Conservation (phyloP, 2,113 vertebrate species). For the Calyptomena viridis region DNA sequence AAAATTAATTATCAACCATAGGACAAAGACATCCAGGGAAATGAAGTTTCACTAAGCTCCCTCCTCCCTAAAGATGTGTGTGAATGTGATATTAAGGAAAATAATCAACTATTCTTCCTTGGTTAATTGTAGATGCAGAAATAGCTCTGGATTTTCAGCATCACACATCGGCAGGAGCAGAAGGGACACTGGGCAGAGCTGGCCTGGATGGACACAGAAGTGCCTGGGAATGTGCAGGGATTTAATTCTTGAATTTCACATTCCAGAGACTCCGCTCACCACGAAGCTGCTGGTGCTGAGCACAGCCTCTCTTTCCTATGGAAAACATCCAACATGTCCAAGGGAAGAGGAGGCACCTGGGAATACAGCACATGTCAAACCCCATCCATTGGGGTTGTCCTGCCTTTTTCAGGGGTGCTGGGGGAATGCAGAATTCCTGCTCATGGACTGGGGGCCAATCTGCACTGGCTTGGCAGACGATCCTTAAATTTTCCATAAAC, state of each 20-base stretch:
- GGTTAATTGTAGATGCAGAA: not conserved
- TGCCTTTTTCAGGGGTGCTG: not conserved
- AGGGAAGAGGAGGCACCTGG: not conserved
- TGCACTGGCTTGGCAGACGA: not conserved
- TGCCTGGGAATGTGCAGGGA: not conserved
- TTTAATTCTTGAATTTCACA: constrained; percentile 9
- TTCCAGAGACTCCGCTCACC: not conserved
- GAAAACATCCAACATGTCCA: not conserved
- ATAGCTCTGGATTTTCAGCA: not conserved
- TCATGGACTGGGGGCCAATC: not conserved
- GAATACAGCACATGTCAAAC: not conserved
- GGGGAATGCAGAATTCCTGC: accelerated
- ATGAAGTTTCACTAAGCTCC: not conserved
- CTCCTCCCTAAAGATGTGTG: not conserved
- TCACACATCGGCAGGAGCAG: not conserved
- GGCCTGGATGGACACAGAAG: not conserved
- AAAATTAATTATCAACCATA: constrained; percentile 51
- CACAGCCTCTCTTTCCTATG: not conserved
- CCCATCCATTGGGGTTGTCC: accelerated
- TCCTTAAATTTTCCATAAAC: not conserved
- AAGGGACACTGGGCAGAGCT: not conserved
- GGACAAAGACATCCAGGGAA: not conserved
- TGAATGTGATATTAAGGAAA: not conserved
- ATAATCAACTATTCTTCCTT: not conserved
- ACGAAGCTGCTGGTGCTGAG: not conserved